Conservation (phyloP, 92 coral and sea anemone genomes). For the Zoanthus sociatus region DNA sequence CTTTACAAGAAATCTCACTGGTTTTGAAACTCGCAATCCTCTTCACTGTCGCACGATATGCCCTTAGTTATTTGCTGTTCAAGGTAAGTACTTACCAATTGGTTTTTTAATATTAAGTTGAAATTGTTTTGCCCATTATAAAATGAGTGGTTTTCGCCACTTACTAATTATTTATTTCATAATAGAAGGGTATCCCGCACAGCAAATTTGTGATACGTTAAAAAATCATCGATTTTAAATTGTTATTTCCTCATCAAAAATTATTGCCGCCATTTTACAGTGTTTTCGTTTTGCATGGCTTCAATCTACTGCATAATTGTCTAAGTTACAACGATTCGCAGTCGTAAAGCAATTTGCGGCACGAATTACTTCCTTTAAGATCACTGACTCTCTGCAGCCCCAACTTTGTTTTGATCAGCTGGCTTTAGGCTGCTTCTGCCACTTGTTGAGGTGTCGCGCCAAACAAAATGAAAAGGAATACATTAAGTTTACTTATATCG, state of each 20-base stretch:
- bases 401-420: constrained; percentile 36
- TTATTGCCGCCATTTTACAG: neutral
- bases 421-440: neutral
- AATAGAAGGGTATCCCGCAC: neutral
- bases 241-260: neutral
- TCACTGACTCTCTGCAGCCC: neutral
- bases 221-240: neutral
- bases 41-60: constrained; percentile 82
- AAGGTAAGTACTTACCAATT: constrained; percentile 65
- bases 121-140: constrained; percentile 10
- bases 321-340: neutral
- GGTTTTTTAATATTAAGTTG: constrained; percentile 4
- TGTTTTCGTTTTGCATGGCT: neutral
- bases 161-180: constrained; percentile 40
- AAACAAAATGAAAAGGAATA: neutral
- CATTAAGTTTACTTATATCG: neutral
- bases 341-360: neutral
- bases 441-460: constrained; percentile 16
- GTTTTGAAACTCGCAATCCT: constrained; percentile 71
- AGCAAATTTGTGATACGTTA: constrained; percentile 25
- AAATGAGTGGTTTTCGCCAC: constrained; percentile 34
- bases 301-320: neutral
- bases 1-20: constrained; percentile 62
- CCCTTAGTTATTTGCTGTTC: constrained; percentile 60
- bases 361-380: neutral